Percentiles rank a stretch among this genome's conserved stretches.
Evolutionary conservation across 2,113 vertebrate species (phyloP).

Genomic region (Crypturellus undulatus): DNA sequence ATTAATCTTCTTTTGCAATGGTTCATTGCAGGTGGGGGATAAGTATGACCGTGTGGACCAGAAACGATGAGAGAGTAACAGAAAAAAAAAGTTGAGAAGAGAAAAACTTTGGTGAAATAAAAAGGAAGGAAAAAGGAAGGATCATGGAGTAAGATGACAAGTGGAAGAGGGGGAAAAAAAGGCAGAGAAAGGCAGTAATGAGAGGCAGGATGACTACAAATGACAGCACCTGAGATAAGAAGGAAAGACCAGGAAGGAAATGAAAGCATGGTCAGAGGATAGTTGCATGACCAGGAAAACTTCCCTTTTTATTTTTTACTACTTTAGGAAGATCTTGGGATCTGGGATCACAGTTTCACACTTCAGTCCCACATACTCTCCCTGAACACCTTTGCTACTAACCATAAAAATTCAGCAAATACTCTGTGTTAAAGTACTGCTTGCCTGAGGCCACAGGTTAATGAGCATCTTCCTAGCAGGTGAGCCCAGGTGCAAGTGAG

Average conservation of each 20-base stretch:
- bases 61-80: neutral
- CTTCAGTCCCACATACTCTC: neutral
- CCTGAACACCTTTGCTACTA: neutral
- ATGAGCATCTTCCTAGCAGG: neutral
- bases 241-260: neutral
- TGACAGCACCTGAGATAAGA: neutral
- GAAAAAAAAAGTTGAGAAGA: neutral
- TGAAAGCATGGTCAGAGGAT: neutral
- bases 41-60: neutral
- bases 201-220: neutral
- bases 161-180: neutral
- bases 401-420: neutral
- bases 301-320: neutral
- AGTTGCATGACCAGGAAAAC: neutral
- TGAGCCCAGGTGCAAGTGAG: neutral
- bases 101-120: neutral
- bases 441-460: constrained; percentile 7
- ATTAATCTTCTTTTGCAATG: neutral
- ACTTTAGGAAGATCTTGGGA: neutral
- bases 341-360: neutral
- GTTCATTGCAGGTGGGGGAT: neutral
- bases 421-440: neutral
- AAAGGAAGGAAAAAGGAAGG: neutral
- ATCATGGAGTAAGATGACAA: neutral
- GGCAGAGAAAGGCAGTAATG: neutral